These are phyloP conservation scores for Mirounga angustirostris DNA, from an alignment of 2,113 vertebrate genomes.

Conservation along the genomic window DNA sequence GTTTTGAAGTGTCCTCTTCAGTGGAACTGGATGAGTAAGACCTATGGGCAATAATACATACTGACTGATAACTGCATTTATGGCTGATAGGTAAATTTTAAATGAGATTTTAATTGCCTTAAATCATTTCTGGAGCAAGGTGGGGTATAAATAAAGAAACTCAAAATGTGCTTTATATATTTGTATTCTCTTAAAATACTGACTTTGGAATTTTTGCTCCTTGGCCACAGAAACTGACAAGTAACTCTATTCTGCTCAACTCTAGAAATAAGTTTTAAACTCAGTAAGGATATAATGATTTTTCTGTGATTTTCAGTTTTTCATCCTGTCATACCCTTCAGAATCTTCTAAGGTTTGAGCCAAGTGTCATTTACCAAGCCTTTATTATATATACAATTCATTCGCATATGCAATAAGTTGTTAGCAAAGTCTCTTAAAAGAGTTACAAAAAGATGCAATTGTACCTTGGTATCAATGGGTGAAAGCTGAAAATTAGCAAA, in stretches of 20 bases:
- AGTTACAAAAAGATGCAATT: conserved; percentile 56
- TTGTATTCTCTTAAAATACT: conserved; percentile 42
- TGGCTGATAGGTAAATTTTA: conserved; percentile 46
- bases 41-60: conserved; percentile 79
- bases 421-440: conserved; percentile 61
- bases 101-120: background rate
- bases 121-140: conserved; percentile 38
- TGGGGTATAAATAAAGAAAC: conserved; percentile 1
- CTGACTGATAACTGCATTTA: background rate
- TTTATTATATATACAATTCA: conserved; percentile 18
- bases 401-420: background rate
- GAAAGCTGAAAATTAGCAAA: conserved; percentile 65
- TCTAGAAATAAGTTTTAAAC: conserved; percentile 38
- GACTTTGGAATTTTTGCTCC: conserved; percentile 24
- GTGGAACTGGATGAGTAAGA: conserved; percentile 91
- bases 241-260: background rate
- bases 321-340: conserved; percentile 25
- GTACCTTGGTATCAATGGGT: conserved; percentile 14
- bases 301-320: conserved; percentile 51
- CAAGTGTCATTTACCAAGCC: background rate
- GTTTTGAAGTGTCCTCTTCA: conserved; percentile 90
- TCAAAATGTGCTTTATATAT: conserved; percentile 14
- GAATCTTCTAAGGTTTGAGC: conserved; percentile 24
- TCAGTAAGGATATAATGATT: conserved; percentile 2
- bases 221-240: background rate